These are phyloP conservation scores for Ceriagrion tenellum DNA, from an alignment of 2,888 invertebrate species.

Conservation along the genomic window DNA sequence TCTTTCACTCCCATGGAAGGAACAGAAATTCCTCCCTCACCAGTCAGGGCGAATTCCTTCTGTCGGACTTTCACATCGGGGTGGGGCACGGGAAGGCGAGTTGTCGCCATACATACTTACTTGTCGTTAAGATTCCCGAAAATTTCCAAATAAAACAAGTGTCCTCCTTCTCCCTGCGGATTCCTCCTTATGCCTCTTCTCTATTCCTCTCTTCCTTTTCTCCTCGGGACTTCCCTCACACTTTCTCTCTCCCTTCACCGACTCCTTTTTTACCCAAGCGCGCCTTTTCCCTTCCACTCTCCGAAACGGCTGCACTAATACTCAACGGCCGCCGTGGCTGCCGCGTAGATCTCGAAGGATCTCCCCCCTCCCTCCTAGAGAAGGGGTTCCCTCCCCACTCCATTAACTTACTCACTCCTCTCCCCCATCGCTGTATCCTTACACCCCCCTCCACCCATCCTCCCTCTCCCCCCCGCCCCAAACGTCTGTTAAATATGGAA, in stretches of 20 bases:
- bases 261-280: background rate
- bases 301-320: background rate
- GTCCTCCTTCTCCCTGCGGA: background rate
- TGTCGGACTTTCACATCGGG: background rate
- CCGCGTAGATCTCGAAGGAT: background rate
- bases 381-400: background rate
- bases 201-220: background rate
- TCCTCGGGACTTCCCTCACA: background rate
- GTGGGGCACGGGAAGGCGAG: background rate
- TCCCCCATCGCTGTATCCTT: background rate
- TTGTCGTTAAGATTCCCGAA: constrained; percentile 9
- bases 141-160: constrained; percentile 5
- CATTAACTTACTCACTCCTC: background rate
- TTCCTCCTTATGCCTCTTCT: background rate
- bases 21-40: background rate
- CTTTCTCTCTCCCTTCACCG: background rate
- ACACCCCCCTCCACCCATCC: background rate
- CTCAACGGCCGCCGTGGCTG: background rate
- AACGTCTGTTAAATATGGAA: background rate
- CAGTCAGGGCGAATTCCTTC: background rate
- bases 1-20: background rate
- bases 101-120: background rate
- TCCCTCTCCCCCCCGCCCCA: background rate
- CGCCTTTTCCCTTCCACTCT: background rate
- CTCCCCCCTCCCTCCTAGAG: background rate